Percentiles rank a stretch among this genome's conserved stretches.
Conservation (phyloP, 1,140 invertebrate species). For the Drosophila repletoides region DNA sequence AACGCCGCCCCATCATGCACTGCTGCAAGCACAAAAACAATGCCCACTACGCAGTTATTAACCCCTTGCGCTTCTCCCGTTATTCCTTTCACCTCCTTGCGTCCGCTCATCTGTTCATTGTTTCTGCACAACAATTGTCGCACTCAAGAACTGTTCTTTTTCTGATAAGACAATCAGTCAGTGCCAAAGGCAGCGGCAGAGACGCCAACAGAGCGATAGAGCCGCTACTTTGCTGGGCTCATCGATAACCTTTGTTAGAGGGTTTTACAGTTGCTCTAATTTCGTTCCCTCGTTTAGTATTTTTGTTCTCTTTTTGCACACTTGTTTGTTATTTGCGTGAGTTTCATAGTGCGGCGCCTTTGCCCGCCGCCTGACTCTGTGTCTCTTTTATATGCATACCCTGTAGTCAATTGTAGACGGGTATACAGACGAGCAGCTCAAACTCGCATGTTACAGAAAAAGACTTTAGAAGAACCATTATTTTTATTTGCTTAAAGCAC, state of each 20-base stretch:
- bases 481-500: too few species aligned
- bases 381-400: too few species aligned
- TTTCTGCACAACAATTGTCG: conserved; percentile 23
- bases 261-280: conserved; percentile 40
- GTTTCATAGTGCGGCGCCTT: too few species aligned
- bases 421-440: too few species aligned
- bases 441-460: too few species aligned
- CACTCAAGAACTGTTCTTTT: conserved; percentile 11
- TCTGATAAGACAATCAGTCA: conserved; percentile 40
- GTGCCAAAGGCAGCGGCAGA: conserved; percentile 3
- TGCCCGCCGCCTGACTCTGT: too few species aligned
- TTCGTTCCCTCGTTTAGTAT: conserved; percentile 14
- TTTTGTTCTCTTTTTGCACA: conserved; percentile 13
- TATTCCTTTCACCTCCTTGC: conserved; percentile 1
- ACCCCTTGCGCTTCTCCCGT: conserved; percentile 21
- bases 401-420: too few species aligned
- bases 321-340: neutral
- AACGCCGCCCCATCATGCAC: neutral
- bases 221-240: conserved; percentile 14
- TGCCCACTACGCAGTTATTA: conserved; percentile 50
- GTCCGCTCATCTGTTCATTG: too few species aligned
- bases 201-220: too few species aligned
- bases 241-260: conserved; percentile 52
- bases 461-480: too few species aligned
- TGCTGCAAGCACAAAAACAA: conserved; percentile 23